phyloP scores from a whole-genome alignment of 2,113 vertebrate genomes.

The Podarcis muralis region DNA sequence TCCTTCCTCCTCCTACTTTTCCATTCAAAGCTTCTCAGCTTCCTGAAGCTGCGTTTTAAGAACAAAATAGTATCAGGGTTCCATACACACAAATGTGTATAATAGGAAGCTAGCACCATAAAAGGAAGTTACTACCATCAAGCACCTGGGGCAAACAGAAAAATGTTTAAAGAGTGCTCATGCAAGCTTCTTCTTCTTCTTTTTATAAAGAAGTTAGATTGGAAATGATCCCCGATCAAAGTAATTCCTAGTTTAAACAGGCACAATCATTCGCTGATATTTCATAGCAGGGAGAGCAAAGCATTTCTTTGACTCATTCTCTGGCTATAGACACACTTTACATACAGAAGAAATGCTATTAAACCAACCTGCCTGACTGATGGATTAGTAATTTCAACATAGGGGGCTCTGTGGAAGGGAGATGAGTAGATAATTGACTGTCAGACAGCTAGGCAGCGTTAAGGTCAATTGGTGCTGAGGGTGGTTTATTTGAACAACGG shows the following conservation, averaged over 20 bases:
- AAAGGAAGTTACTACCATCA: too few species aligned
- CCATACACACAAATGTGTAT: neutral
- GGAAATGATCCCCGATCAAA: neutral
- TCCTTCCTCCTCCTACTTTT: neutral
- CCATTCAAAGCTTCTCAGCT: neutral
- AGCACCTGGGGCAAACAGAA: too few species aligned
- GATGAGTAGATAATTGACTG: constrained; percentile 80
- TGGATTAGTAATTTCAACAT: constrained; percentile 75
- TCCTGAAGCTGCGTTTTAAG: neutral
- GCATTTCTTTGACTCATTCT: constrained; percentile 45
- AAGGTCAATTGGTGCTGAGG: constrained; percentile 75
- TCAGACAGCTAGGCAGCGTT: constrained; percentile 74
- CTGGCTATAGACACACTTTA: constrained; percentile 32
- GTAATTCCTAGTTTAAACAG: neutral
- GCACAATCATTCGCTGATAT: neutral
- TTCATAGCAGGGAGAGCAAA: constrained; percentile 10
- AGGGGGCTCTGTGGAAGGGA: constrained; percentile 68
- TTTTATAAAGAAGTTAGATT: neutral
- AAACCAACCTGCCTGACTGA: constrained; percentile 71
- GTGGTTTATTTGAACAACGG: constrained; percentile 74
- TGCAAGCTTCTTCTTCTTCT: too few species aligned
- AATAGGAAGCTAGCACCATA: neutral
- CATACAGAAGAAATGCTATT: constrained; percentile 67
- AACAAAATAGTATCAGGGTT: neutral
- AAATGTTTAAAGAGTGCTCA: neutral